Conservation (phyloP, 2,113 vertebrate species). For the Corythornis cristatus region DNA sequence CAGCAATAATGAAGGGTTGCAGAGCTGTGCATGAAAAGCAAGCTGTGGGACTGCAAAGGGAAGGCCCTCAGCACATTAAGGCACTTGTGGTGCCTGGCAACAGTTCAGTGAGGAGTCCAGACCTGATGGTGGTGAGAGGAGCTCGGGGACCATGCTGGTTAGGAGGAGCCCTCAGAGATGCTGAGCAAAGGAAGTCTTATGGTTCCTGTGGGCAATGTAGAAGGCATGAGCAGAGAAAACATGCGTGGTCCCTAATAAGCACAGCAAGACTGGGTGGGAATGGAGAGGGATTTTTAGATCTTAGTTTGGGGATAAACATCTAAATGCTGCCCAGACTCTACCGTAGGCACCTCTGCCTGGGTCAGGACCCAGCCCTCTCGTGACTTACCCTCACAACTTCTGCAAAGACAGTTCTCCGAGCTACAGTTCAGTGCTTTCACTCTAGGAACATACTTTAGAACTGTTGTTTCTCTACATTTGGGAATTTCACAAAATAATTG, state of each 20-base stretch:
- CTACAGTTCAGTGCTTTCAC: not conserved
- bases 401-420: not conserved
- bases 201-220: not conserved
- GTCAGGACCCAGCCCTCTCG: accelerated
- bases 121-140: not conserved
- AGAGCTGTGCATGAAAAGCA: not conserved
- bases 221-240: accelerated
- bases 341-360: not conserved
- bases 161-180: not conserved
- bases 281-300: not conserved
- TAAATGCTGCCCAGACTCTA: not conserved
- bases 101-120: not conserved
- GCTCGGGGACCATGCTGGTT: not conserved
- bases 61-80: not conserved
- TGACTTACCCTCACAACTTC: not conserved
- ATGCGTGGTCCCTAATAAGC: not conserved
- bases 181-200: not conserved
- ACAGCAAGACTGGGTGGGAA: not conserved
- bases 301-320: not conserved
- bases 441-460: not conserved
- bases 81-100: not conserved
- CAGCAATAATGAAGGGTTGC: not conserved
- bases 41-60: not conserved
- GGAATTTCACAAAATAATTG: not conserved
- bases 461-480: not conserved